Percentiles rank a stretch among this genome's conserved stretches.
These are phyloP conservation scores for Rhizoglyphus robini DNA, from an alignment of 1,140 invertebrate genomes.

Conservation along the genomic window DNA sequence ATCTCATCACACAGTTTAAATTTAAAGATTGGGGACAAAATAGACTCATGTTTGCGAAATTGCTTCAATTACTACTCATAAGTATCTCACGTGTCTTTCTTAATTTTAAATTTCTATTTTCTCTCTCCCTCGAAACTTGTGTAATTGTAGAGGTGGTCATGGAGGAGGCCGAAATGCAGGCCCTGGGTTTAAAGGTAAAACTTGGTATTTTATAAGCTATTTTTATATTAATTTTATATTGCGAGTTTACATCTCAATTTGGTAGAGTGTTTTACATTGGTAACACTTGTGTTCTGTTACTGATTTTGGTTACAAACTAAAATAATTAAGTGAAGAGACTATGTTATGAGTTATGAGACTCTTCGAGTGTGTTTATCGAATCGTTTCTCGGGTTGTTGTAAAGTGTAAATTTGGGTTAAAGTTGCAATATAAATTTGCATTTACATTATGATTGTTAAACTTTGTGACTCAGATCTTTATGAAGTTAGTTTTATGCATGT, in stretches of 20 bases:
- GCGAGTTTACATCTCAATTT: conserved; percentile 1
- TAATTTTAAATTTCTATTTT: conserved; percentile 5
- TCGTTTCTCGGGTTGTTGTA: too few species aligned
- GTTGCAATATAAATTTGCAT: too few species aligned
- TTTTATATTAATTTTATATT: background rate
- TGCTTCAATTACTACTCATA: too few species aligned
- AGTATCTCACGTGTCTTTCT: too few species aligned
- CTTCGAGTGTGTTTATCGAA: too few species aligned
- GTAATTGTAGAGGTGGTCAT: conserved; percentile 16
- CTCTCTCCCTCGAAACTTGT: conserved; percentile 3
- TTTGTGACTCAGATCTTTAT: background rate
- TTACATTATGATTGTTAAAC: background rate
- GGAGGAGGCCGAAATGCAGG: conserved; percentile 43
- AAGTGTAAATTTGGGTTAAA: too few species aligned
- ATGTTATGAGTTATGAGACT: too few species aligned
- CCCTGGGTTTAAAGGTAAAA: conserved; percentile 39
- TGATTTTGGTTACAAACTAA: too few species aligned
- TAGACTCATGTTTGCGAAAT: too few species aligned
- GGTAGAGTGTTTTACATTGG: background rate
- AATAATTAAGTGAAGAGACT: too few species aligned
- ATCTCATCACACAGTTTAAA: too few species aligned
- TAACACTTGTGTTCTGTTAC: background rate
- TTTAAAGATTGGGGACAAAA: too few species aligned
- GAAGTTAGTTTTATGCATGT: background rate
- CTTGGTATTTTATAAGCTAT: conserved; percentile 27